Base-by-base conservation (phyloP, 2,888 invertebrate genomes). In the Drosophila bunnanda region DNA sequence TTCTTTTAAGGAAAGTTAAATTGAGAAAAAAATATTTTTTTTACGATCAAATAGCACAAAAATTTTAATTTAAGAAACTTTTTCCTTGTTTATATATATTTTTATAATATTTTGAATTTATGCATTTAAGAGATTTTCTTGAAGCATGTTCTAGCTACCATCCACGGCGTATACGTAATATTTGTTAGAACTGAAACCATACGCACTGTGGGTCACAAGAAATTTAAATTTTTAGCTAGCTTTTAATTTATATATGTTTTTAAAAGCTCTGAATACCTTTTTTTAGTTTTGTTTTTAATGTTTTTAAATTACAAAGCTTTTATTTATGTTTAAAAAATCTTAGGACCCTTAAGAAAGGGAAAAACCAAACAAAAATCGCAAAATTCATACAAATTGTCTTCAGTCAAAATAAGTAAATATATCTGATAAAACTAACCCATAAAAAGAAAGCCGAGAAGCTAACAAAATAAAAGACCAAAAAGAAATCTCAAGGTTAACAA, bases 181-280 rank as follows among this genome's bases (percentile, higher is more conserved):
- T 46, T 28, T n/a, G 2, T 4, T 0, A 10, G 4, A 28, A 28
- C 44, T 10, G 2, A n/a, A 46, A n/a, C n/a, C 46, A 46, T 46
- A 28, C 46, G 46, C 46, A 46, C 28, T 46, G 46, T 28, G 28
- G 25, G 46, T n/a, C 46, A 46, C n/a, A 25, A 2, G 25, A 44
- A 25, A 4, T 13, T 34, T 1, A 5, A 13, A 0, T 34, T 34
- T 34, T 13, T 12, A 34, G 12, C 13, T 13, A 12, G 12, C 12
- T 36, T 36, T 36, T 7, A 38, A 8, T 7, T n/a, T n/a, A 36
- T 38, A 15, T 32, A 30, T 8, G 1, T 30, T 30, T 30, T 30
- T 1, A 12, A 34, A 10, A 34, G 12, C 36, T 32, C 4, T 25
- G 25, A 25, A 25, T 25, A 25, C 4, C 4, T 25, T 25, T 25